A percentile compares a stretch with the other conserved stretches of the same genome.
Evolutionary conservation across 2,113 vertebrate genomes (phyloP).

Genomic region (Scomber scombrus): DNA sequence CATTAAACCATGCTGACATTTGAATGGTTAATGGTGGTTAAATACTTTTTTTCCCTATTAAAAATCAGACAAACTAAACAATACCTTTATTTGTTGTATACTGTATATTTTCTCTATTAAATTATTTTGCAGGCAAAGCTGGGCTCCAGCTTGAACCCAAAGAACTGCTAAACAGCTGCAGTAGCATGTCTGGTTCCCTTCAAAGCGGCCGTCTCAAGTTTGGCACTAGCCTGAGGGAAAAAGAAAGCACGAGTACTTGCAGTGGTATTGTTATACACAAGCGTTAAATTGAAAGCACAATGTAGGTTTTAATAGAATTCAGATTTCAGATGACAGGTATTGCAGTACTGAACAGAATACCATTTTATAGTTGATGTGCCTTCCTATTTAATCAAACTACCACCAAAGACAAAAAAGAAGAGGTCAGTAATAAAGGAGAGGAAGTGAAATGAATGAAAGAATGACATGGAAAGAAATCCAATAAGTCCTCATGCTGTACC

Average conservation of each 20-base stretch:
- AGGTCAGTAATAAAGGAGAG: not conserved
- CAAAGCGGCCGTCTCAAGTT: constrained; percentile 28
- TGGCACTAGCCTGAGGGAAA: constrained; percentile 38
- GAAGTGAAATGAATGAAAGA: not conserved
- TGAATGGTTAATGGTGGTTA: too few relatives aligned
- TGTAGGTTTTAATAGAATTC: constrained; percentile 29
- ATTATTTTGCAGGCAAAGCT: not conserved
- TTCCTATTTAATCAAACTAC: not conserved
- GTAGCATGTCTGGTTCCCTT: constrained; percentile 45
- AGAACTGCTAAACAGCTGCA: constrained; percentile 32
- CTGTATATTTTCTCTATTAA: not conserved
- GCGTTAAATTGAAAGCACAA: constrained; percentile 47
- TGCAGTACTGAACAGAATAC: not conserved
- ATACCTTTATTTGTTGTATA: not conserved
- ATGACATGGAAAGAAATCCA: not conserved
- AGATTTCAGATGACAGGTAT: constrained; percentile 14
- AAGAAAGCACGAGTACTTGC: constrained; percentile 31
- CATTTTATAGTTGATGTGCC: not conserved
- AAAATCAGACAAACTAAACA: too few relatives aligned
- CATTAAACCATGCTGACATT: too few relatives aligned
- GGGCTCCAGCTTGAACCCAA: constrained; percentile 8
- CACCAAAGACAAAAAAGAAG: not conserved
- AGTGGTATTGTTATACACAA: constrained; percentile 35
- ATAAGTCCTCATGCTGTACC: not conserved
- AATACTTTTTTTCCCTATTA: too few relatives aligned